Evolutionary conservation across 2,797 vertebrate species (phyloP), one percentile per base, ranked within the genome.

Genomic region (Sphenodon punctatus): DNA sequence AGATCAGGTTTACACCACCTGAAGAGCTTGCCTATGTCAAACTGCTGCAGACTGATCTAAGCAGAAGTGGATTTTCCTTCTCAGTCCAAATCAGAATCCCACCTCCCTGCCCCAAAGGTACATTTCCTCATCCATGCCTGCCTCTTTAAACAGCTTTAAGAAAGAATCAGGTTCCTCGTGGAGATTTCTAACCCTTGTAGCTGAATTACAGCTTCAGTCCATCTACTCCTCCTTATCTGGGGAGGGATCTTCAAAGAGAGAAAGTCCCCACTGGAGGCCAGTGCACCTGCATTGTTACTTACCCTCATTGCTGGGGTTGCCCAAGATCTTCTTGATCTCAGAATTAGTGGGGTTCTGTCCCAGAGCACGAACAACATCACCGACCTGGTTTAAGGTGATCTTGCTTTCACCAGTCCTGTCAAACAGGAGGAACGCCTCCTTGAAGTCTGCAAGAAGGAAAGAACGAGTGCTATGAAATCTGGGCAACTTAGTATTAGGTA

Each of bases 271-370:
- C n/a, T n/a, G n/a, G n/a, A n/a, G n/a, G n/a, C n/a, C n/a, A n/a
- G n/a, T n/a, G n/a, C n/a, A n/a, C n/a, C n/a, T n/a, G n/a, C n/a
- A n/a, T n/a, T n/a, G n/a, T n/a, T n/a, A n/a, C n/a, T 96, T 89
- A 98, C 99, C 99, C 2, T 99, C 99, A 15, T 97, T 93, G 81
- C 74, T 69, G 42, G 98, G 99, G 92, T 97, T 97, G 49, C 98
- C 98, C 92, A 99, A 96, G 65, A 99, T 97, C 72, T 94, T 96
- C 49, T 68, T 91, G 84, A 99, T 92, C 16, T 97, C 97, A 27
- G 96, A 95, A 95, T 99, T 99, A 93, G 98, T 99, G 74, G 99
- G 99, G 94, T 99, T 99, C 96, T 99, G 98, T 86, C 98, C 98
- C 92, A 99, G 97, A 1, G 99, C 98, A 8, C 99, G 97, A 94